Evolutionary conservation across 2,113 vertebrate species (phyloP), one percentile per base, ranked within the genome.

Genomic region (Ovis canadensis): DNA sequence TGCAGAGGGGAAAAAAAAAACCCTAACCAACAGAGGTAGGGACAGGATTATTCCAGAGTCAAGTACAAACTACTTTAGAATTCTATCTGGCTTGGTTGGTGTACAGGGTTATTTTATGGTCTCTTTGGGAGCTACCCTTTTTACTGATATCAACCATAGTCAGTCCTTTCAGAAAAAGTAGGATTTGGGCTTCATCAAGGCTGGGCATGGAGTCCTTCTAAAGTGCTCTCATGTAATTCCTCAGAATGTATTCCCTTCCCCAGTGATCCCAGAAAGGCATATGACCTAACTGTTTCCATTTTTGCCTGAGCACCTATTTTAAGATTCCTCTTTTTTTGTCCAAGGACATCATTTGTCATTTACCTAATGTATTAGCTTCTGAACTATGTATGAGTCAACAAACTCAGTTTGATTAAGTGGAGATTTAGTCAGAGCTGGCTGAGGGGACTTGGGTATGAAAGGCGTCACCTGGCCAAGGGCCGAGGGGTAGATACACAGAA

Each of bases 331-430:
- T 59, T 95, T 95, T 97, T 90, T 31, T 77, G 48, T 96, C 96
- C 95, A 90, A 98, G 95, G 96, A 90, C 97, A 90, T 95, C 57
- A 52, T 90, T 88, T 96, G 87, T 94, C 96, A 97, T 95, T 96
- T 95, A 84, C 59, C 92, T 96, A 96, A 95, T 85, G 78, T 86
- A 94, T 71, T 96, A 92, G 80, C 88, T 95, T 94, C 94, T 98
- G 96, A 95, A 92, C 88, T 96, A 82, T 50, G 80, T 25, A 31
- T 62, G 62, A 36, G 88, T 88, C 96, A 96, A 95, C 83, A 95
- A 60, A 54, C 84, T 59, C 48, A 31, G 82, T 86, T 55, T 95
- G 59, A 88, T 55, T 55, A 71, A 85, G 57, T 33, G 6, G 57
- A 93, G 85, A 55, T 52, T 74, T 59, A 80, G 10, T 17, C 50